Percentiles rank a stretch among this genome's conserved stretches.
Evolutionary conservation across 2,888 invertebrate genomes (phyloP).

Genomic region (Melieria picta): DNA sequence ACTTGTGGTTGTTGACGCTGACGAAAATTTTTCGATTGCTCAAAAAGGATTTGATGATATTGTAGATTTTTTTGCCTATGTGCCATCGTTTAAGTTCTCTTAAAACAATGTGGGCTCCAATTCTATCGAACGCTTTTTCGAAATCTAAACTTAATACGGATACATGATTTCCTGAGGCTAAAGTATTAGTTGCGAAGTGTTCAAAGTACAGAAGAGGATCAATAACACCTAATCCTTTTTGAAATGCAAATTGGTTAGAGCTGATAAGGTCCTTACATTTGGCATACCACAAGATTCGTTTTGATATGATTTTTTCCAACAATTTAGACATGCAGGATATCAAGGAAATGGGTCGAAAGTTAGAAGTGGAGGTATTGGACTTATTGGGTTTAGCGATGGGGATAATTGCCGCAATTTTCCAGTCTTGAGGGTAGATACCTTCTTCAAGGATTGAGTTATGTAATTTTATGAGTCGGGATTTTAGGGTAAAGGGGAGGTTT

Average conservation of each 20-base stretch:
- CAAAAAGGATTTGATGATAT: neutral
- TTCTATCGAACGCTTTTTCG: neutral
- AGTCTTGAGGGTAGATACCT: conserved; percentile 6
- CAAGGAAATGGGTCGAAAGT: neutral
- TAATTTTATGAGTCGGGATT: neutral
- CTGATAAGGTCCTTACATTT: neutral
- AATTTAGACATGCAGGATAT: neutral
- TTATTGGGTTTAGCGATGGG: neutral
- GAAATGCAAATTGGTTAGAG: conserved; percentile 4
- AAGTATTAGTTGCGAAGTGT: too few species aligned
- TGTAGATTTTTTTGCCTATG: neutral
- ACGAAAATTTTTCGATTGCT: neutral
- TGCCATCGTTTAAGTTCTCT: neutral
- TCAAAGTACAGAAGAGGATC: conserved; percentile 7
- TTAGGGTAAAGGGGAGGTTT: conserved; percentile 6
- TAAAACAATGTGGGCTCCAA: neutral
- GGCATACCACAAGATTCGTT: too few species aligned
- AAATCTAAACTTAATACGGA: conserved; percentile 1
- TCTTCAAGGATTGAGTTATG: neutral
- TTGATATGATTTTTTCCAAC: neutral
- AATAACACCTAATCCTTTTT: conserved; percentile 7
- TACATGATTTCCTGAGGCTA: too few species aligned
- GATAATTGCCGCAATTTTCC: neutral
- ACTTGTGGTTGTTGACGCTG: neutral
- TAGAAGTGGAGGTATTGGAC: neutral